These are phyloP conservation scores for Drosophila maculinotata DNA, from an alignment of 2,888 invertebrate genomes.

Conservation along the genomic window DNA sequence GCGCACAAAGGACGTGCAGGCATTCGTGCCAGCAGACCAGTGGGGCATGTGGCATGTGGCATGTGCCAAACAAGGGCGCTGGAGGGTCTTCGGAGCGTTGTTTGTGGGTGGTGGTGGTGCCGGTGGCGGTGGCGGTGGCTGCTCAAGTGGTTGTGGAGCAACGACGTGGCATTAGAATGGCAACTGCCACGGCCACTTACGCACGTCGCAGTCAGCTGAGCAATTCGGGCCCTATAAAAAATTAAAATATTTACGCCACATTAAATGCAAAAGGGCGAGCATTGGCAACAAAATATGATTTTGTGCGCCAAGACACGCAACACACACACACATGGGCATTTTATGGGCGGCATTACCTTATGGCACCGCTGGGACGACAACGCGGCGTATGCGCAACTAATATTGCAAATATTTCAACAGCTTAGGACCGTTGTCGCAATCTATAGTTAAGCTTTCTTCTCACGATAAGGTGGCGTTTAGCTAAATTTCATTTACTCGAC, in stretches of 20 bases:
- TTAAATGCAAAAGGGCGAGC: constrained; percentile 73
- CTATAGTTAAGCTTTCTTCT: background rate
- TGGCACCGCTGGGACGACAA: constrained; percentile 53
- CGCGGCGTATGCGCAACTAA: constrained; percentile 49
- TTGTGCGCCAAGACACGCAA: constrained; percentile 49
- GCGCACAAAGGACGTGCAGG: constrained; percentile 46
- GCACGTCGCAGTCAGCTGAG: constrained; percentile 80
- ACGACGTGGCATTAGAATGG: constrained; percentile 80
- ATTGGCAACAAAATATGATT: constrained; percentile 76
- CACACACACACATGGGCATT: constrained; percentile 19
- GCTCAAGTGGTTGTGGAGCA: constrained; percentile 50
- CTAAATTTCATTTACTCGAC: no score
- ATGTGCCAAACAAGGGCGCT: constrained; percentile 28
- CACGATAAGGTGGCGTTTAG: background rate
- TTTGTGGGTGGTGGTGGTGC: background rate
- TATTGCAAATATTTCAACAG: constrained; percentile 51
- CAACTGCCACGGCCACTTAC: constrained; percentile 80
- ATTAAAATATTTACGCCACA: constrained; percentile 82
- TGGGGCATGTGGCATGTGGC: constrained; percentile 26
- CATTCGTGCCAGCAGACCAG: constrained; percentile 43
- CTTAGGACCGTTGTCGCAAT: constrained; percentile 4
- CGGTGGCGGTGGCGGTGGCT: constrained; percentile 15
- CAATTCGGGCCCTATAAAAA: constrained; percentile 74
- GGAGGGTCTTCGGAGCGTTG: constrained; percentile 4
- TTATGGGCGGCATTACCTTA: constrained; percentile 49